Base-by-base conservation (phyloP, 2,113 vertebrate genomes). In the Epinephelus cyanopodus region DNA sequence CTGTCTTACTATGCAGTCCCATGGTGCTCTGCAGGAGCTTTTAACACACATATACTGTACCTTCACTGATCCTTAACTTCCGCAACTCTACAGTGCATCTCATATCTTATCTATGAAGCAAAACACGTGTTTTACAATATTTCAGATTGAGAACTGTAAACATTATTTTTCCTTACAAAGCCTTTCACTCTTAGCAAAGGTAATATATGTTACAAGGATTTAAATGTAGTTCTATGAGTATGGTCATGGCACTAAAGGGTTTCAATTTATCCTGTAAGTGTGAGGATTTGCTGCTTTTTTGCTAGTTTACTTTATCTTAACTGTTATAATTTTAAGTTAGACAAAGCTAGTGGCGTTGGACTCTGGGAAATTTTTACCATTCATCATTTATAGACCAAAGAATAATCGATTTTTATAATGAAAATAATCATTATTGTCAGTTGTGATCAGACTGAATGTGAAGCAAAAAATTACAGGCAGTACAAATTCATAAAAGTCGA, bases 11-110 rank as follows among this genome's bases (percentile, higher is more conserved):
- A 21, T 54, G 13, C 60, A 50, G 27, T 83, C 21, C 69, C 67
- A 47, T 21, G 50, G 21, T 68, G 57, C 67, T 69, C 29, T 47
- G 67, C 53, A 47, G 8, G 18, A 65, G 70, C 63, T 77, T 56
- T 52, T 25, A 70, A 47, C n/a, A 27, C 23, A 71, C 27, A 39
- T 13, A 21, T 47, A 29, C 65, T 50, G 14, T 27, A 11, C 17
- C 9, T 25, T 25, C n/a, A 64, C 63, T 45, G 39, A 45, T 25
- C 3, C 39, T 37, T 13, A 9, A 8, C 42, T 12, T 13, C 12
- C 61, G 42, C 61, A 13, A 21, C 19, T 8, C 8, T 37, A 37
- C 56, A 48, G 42, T 7, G 4, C 45, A 27, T 11, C 23, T 67
- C 64, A 50, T 18, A 25, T 47, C 42, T 25, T 25, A 63, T 17